These are phyloP conservation scores for Amphipyra berbera DNA, from an alignment of 2,888 invertebrate species.

Conservation along the genomic window DNA sequence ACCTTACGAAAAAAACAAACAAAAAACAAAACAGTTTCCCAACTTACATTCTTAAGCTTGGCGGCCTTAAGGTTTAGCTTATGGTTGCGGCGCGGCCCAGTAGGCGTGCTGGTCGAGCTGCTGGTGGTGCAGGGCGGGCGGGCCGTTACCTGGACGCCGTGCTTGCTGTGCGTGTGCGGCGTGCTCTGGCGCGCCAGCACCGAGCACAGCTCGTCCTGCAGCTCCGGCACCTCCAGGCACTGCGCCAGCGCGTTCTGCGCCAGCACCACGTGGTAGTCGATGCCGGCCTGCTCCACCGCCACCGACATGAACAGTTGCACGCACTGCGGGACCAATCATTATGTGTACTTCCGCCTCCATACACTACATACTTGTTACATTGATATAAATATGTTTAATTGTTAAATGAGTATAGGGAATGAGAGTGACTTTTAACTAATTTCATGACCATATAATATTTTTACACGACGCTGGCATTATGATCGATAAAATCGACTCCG, in stretches of 20 bases:
- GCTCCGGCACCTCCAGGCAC: slow-evolving; percentile 94
- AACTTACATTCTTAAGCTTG: slow-evolving; percentile 87
- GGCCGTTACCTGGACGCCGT: slow-evolving; percentile 93
- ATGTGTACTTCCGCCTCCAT: too few relatives aligned
- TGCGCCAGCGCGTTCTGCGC: slow-evolving; percentile 98
- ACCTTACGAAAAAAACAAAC: background rate
- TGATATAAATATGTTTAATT: too few relatives aligned
- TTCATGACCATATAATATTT: too few relatives aligned
- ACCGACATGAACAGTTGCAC: slow-evolving; percentile 99
- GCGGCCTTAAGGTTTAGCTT: slow-evolving; percentile 74
- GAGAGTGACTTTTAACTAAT: too few relatives aligned
- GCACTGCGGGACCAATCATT: slow-evolving; percentile 90
- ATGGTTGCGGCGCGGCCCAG: slow-evolving; percentile 46
- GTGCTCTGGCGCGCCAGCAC: slow-evolving; percentile 98
- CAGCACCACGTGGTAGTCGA: slow-evolving; percentile 99
- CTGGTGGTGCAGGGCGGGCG: too few relatives aligned
- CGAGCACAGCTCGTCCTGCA: slow-evolving; percentile 98
- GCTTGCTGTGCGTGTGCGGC: slow-evolving; percentile 94
- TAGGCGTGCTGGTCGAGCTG: too few relatives aligned
- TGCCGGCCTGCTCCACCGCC: slow-evolving; percentile 97
- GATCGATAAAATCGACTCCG: too few relatives aligned
- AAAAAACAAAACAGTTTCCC: slow-evolving; percentile 13
- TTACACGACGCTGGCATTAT: too few relatives aligned
- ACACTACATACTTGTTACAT: background rate
- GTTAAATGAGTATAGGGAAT: too few relatives aligned